Percentiles rank a stretch among this genome's conserved stretches.
phyloP scores from a whole-genome alignment of 2,113 vertebrate species.

The Lethenteron camtschaticum region DNA sequence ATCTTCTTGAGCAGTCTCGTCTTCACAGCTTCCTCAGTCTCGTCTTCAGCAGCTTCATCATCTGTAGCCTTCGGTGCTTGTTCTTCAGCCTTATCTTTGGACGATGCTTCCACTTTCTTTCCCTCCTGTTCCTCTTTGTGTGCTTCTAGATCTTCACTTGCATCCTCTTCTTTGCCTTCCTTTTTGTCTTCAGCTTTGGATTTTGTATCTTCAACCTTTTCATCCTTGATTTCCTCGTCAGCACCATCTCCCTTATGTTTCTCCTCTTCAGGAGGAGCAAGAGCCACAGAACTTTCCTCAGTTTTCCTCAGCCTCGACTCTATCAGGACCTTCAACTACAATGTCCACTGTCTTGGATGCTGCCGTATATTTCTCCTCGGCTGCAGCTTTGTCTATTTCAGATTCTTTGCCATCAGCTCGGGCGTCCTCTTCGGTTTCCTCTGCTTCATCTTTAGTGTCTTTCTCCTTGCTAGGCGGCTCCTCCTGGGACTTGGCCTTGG shows the following conservation, averaged over 20 bases:
- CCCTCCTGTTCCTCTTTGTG: slow-evolving; percentile 12
- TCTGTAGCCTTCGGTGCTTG: slow-evolving; percentile 14
- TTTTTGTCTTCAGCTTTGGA: background rate
- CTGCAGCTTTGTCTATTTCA: background rate
- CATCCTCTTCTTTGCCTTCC: background rate
- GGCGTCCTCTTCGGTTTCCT: slow-evolving; percentile 48
- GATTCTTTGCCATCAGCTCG: background rate
- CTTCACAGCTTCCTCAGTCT: slow-evolving; percentile 13
- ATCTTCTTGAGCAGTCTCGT: slow-evolving; percentile 7
- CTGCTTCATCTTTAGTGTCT: slow-evolving; percentile 8
- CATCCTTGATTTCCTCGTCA: too few species aligned
- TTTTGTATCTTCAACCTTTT: slow-evolving; percentile 2
- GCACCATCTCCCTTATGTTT: too few species aligned
- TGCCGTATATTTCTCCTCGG: too few species aligned
- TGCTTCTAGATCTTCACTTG: slow-evolving; percentile 11
- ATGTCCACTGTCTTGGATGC: too few species aligned
- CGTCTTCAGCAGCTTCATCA: slow-evolving; percentile 11
- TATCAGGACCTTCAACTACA: background rate
- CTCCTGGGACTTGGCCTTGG: slow-evolving; percentile 41
- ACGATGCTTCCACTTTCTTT: slow-evolving; percentile 11
- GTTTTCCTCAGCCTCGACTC: background rate
- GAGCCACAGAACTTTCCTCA: too few species aligned
- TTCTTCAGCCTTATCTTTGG: slow-evolving; percentile 10
- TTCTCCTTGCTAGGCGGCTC: too few species aligned
- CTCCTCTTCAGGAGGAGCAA: too few species aligned